A percentile compares a stretch with the other conserved stretches of the same genome.
phyloP scores from a whole-genome alignment of 2,113 vertebrate species.

The Brachyistius frenatus region DNA sequence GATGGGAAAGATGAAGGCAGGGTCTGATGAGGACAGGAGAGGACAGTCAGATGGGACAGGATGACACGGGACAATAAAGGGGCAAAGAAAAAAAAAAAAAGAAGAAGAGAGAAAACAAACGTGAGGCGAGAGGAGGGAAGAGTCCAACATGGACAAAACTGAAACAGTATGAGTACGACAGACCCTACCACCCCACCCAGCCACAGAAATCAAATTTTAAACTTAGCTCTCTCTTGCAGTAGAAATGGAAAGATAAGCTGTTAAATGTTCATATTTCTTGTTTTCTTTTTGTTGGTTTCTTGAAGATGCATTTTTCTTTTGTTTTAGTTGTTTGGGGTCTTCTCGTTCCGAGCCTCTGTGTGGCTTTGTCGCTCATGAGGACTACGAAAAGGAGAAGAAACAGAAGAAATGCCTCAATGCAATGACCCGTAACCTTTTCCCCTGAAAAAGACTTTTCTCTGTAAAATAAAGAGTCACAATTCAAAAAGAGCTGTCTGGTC shows the following conservation, averaged over 20 bases:
- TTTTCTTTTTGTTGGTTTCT: conserved; percentile 73
- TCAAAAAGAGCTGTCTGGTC: no score
- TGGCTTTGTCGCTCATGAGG: conserved; percentile 54
- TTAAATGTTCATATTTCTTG: conserved; percentile 75
- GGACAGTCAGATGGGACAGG: conserved; percentile 1
- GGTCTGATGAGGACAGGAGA: conserved; percentile 5
- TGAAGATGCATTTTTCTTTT: conserved; percentile 76
- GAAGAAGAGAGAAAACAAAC: background rate
- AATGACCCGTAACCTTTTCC: no score
- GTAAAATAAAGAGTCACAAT: no score
- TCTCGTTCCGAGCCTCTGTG: conserved; percentile 70
- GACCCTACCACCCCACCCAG: conserved; percentile 41
- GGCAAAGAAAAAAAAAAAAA: background rate
- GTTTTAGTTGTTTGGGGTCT: conserved; percentile 69
- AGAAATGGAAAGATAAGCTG: conserved; percentile 80
- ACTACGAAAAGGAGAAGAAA: conserved; percentile 47
- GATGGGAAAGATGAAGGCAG: conserved; percentile 16
- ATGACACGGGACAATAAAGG: conserved; percentile 21
- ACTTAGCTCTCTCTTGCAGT: conserved; percentile 74
- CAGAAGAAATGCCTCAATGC: background rate
- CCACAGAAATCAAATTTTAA: conserved; percentile 58
- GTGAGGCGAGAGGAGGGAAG: conserved; percentile 45
- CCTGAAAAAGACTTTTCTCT: no score
- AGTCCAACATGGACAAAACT: conserved; percentile 57
- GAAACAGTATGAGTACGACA: conserved; percentile 43